Base-by-base conservation (phyloP, 2,888 invertebrate genomes). In the Eupithecia insigniata region DNA sequence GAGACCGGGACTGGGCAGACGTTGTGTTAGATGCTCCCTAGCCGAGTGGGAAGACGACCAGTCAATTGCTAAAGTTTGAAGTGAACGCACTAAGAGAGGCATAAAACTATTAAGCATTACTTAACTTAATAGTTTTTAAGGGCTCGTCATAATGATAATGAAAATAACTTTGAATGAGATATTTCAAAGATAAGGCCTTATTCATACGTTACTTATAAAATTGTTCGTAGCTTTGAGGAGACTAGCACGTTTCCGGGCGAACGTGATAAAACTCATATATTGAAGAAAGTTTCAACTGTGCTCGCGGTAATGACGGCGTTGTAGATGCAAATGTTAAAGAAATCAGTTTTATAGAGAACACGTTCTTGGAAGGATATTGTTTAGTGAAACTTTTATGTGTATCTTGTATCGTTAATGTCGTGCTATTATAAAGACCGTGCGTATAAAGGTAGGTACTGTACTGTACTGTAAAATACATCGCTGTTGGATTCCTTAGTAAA, bases 241-340 rank as follows among this genome's bases (percentile, higher is more conserved):
- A 71, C 18, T 68, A 43, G 55, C 75, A 74, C 75, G 75, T 76
- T 30, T n/a, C 61, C 16, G 36, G 69, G 32, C 36, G 61, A 36
- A 78, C 78, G 78, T 78, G 78, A 78, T 76, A 75, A 75, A 77
- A 78, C 77, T 77, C 74, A 68, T 75, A 75, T 70, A 74, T 76
- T 58, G 74, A 67, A 72, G 67, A 76, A 77, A 78, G 74, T 77
- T 78, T 69, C 14, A 72, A 30, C 51, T 62, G 61, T 34, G 8
- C 61, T 62, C 61, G n/a, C 61, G 61, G 30, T 62, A 32, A 32
- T n/a, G 61, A 62, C 34, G n/a, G 7, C 28, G 60, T 7, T 10
- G n/a, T n/a, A 10, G 61, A n/a, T 55, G 26, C 26, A 14, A 12
- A 26, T 55, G 55, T 22, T 55, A 55, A 55, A 55, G 14, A 12